Percentiles rank a stretch among this genome's conserved stretches.
Conservation (phyloP, 2,797 vertebrate species). For the Trachops cirrhosus region DNA sequence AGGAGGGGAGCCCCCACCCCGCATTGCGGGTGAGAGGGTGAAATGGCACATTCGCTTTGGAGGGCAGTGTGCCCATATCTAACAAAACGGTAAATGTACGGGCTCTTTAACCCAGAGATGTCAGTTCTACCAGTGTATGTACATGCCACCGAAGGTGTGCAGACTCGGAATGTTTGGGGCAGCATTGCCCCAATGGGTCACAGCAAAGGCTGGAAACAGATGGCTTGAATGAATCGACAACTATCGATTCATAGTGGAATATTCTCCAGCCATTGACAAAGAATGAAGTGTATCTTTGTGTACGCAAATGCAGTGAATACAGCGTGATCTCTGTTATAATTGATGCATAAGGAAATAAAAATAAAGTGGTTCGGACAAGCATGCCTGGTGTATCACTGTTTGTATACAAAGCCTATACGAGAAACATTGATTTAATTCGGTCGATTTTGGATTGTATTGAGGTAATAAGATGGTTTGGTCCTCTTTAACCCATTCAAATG, state of each 20-base stretch:
- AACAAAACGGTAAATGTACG: background rate
- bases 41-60: background rate
- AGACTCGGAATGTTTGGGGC: background rate
- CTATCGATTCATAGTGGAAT: background rate
- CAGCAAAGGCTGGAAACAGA: background rate
- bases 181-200: background rate
- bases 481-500: background rate
- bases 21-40: background rate
- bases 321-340: background rate
- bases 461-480: background rate
- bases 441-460: background rate
- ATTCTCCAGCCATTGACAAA: background rate
- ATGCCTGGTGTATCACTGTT: fast-evolving
- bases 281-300: background rate
- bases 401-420: background rate
- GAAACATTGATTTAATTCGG: background rate
- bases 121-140: background rate
- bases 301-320: background rate
- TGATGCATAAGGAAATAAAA: background rate
- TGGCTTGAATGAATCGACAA: background rate
- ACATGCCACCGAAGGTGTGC: background rate
- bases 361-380: fast-evolving
- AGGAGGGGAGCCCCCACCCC: background rate
- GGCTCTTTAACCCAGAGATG: background rate
- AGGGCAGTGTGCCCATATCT: background rate